A percentile compares a stretch with the other conserved stretches of the same genome.
phyloP scores from a whole-genome alignment of 2,888 invertebrate genomes.

The Lycocerus yunnanus region DNA sequence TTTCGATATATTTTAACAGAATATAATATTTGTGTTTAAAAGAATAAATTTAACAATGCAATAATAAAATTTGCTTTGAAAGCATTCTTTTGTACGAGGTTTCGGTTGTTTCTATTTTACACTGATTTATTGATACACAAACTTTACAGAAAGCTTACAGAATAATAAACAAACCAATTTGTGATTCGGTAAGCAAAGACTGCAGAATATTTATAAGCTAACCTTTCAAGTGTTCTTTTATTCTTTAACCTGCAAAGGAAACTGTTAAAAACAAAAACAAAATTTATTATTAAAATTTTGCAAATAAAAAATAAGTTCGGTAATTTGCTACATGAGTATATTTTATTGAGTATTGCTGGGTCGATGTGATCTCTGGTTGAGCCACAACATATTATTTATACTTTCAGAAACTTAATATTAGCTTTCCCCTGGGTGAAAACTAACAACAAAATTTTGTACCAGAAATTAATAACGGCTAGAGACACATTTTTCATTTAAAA shows the following conservation, averaged over 20 bases:
- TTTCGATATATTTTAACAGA: not conserved
- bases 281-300: too few relatives aligned
- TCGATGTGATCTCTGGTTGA: too few relatives aligned
- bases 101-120: not conserved
- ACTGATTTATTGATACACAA: not conserved
- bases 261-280: not conserved
- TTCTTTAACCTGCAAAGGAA: not conserved
- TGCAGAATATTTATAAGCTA: not conserved
- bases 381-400: too few relatives aligned
- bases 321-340: too few relatives aligned
- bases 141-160: not conserved
- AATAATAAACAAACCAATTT: not conserved
- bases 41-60: not conserved
- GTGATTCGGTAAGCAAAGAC: not conserved
- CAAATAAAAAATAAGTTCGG: too few relatives aligned
- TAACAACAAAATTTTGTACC: too few relatives aligned
- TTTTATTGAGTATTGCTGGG: too few relatives aligned
- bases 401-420: too few relatives aligned
- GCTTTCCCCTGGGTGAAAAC: too few relatives aligned
- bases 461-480: too few relatives aligned
- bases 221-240: not conserved
- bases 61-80: not conserved
- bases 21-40: not conserved
- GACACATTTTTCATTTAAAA: too few relatives aligned
- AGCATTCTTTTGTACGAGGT: not conserved